These are phyloP conservation scores for Trissolcus basalis DNA, from an alignment of 1,140 invertebrate genomes.

Conservation along the genomic window DNA sequence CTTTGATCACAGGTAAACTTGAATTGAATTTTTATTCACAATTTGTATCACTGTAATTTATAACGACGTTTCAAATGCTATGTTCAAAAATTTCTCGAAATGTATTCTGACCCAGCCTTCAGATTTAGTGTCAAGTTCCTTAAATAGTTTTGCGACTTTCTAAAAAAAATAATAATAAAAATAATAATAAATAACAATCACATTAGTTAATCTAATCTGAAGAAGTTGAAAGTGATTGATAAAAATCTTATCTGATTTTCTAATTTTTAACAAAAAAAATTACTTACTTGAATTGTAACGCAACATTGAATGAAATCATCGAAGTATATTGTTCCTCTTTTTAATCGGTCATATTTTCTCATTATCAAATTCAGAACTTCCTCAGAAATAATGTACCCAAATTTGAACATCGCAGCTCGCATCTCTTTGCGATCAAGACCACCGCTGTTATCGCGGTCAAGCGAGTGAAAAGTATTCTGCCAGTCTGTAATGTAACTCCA, in stretches of 20 bases:
- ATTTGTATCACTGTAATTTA: background rate
- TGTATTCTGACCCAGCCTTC: background rate
- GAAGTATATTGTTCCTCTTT: constrained; percentile 92
- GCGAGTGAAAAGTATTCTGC: constrained; percentile 95
- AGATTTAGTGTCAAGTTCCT: background rate
- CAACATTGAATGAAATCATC: constrained; percentile 99
- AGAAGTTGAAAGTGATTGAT: no score
- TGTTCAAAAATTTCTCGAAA: background rate
- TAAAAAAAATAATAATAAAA: no score
- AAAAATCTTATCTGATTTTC: no score
- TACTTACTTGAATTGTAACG: constrained; percentile 92
- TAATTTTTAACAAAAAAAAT: no score
- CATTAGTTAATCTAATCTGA: no score
- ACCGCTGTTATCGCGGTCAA: constrained; percentile 96
- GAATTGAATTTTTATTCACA: no score
- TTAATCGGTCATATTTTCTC: constrained; percentile 94
- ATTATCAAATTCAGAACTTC: constrained; percentile 88
- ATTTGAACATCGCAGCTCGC: constrained; percentile 90
- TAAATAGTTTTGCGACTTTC: no score
- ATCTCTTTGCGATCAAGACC: constrained; percentile 95
- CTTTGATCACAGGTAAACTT: no score
- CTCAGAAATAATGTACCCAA: constrained; percentile 93
- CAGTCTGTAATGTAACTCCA: constrained; percentile 99
- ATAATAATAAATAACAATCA: no score
- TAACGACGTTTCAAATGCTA: background rate